phyloP scores from a whole-genome alignment of 2,888 invertebrate species.

The Sialis lutaria region DNA sequence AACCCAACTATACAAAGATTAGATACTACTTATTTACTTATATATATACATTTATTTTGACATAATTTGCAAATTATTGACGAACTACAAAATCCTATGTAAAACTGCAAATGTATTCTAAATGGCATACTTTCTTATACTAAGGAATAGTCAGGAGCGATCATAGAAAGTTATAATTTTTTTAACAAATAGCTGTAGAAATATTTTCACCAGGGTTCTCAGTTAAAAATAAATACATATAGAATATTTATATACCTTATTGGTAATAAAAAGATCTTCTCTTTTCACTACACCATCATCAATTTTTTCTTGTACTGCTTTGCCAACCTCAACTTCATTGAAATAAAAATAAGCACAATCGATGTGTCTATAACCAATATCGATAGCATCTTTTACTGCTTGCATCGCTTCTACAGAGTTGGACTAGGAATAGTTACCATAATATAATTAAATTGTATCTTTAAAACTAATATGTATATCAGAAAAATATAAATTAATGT shows the following conservation, averaged over 20 bases:
- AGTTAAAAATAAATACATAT: background rate
- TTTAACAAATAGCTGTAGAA: background rate
- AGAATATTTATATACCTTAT: constrained; percentile 25
- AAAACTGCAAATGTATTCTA: too few species aligned
- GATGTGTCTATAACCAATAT: constrained; percentile 43
- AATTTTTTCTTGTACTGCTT: constrained; percentile 33
- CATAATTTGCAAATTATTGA: too few species aligned
- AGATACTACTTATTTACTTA: too few species aligned
- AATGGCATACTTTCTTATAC: too few species aligned
- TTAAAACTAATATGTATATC: background rate
- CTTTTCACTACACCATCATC: constrained; percentile 30
- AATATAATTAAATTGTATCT: too few species aligned
- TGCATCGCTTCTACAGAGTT: constrained; percentile 21
- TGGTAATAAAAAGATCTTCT: constrained; percentile 36
- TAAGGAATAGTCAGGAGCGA: background rate
- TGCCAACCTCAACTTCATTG: constrained; percentile 36
- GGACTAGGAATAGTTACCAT: constrained; percentile 9
- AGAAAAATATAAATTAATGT: constrained; percentile 8
- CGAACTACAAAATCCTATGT: too few species aligned
- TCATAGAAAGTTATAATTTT: background rate
- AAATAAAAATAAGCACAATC: constrained; percentile 43
- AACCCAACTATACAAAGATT: too few species aligned
- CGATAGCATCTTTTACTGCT: constrained; percentile 34
- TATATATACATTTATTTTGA: too few species aligned
- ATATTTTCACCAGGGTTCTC: background rate